These are phyloP conservation scores for Parus major DNA, from an alignment of 2,113 vertebrate genomes.

Conservation along the genomic window DNA sequence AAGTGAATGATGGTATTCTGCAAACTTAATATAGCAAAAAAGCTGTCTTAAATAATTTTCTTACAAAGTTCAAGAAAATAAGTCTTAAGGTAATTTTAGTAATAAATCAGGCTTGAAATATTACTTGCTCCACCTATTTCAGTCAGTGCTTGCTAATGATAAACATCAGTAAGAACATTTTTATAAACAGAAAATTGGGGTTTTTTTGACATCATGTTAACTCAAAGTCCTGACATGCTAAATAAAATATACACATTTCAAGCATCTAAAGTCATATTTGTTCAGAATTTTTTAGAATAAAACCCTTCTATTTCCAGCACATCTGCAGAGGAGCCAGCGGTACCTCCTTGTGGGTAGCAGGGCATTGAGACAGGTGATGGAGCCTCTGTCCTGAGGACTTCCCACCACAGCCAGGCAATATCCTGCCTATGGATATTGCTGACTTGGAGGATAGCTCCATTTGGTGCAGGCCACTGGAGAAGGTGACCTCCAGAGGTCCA, in stretches of 20 bases:
- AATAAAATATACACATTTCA: not conserved
- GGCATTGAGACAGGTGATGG: too few species aligned
- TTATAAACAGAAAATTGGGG: not conserved
- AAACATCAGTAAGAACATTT: not conserved
- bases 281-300: not conserved
- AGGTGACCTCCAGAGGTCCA: not conserved
- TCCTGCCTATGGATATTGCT: accelerated
- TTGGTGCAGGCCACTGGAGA: not conserved
- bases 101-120: not conserved
- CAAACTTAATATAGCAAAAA: not conserved
- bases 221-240: not conserved
- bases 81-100: not conserved
- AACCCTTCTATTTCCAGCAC: not conserved
- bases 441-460: not conserved
- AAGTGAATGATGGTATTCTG: not conserved
- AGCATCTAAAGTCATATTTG: not conserved
- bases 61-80: not conserved
- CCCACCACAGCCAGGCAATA: accelerated
- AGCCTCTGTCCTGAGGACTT: accelerated
- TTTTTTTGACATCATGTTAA: not conserved
- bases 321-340: not conserved
- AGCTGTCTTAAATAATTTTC: not conserved
- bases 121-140: not conserved
- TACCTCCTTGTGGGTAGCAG: not conserved
- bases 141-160: not conserved